These are phyloP conservation scores for Anguilla anguilla DNA, from an alignment of 2,797 vertebrate genomes.

Conservation along the genomic window DNA sequence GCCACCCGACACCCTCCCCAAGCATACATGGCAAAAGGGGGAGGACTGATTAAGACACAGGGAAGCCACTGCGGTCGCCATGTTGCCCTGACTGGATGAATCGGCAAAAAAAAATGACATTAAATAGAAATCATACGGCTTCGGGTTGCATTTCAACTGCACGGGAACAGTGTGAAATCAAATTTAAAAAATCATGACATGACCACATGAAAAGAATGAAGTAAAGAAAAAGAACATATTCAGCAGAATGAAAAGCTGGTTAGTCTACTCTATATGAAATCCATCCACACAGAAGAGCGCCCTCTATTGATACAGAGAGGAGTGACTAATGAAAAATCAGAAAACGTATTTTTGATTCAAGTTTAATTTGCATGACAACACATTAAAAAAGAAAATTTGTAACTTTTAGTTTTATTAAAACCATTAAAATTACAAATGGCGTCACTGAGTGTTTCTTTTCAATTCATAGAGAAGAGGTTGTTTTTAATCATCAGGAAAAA, in stretches of 20 bases:
- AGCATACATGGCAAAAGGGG: constrained; percentile 84
- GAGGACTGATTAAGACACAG: constrained; percentile 63
- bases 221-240: not conserved
- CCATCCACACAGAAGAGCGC: not conserved
- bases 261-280: not conserved
- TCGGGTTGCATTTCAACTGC: not conserved
- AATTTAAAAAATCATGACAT: not conserved
- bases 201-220: not conserved
- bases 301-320: not conserved
- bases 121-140: not conserved
- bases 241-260: not conserved
- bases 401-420: not conserved
- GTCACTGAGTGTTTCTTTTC: not conserved
- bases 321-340: not conserved
- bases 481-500: not conserved
- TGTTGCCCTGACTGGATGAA: constrained; percentile 68
- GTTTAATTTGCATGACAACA: not conserved
- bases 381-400: not conserved
- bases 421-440: not conserved
- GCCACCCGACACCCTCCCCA: constrained; percentile 82
- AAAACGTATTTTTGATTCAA: not conserved
- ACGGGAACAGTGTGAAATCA: not conserved
- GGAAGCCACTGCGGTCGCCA: constrained; percentile 59
- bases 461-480: no score
- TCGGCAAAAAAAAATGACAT: constrained; percentile 45